Base-by-base conservation (phyloP, 2,797 vertebrate genomes). In the Diceros bicornis region DNA sequence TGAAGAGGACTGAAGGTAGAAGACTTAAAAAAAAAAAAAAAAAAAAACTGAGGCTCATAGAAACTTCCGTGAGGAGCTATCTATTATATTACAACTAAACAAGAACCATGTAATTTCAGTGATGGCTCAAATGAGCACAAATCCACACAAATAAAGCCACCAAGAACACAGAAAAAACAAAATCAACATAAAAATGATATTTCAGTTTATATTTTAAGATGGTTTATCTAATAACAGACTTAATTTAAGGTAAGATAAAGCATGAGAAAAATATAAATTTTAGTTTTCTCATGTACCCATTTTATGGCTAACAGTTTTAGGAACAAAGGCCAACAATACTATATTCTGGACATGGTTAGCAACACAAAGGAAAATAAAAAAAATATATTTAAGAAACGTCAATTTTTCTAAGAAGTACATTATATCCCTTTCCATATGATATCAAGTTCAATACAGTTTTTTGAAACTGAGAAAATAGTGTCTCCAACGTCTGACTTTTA, bases 381-480 rank as follows among this genome's bases (percentile, higher is more conserved):
- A 59, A 29, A 57, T 25, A 37, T 6, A 85, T 71, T 66, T 37
- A 27, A 88, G n/a, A 55, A 95, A 77, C 27, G 27, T 27, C 62
- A 64, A 50, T n/a, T 96, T 96, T 96, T 75, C 69, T 62, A n/a
- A 1, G 17, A 94, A 83, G 41, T 50, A 79, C 37, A 44, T 66
- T 75, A 55, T 50, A 79, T 86, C 6, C 12, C 18, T 89, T 89
- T 72, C 47, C 37, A 78, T 32, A 57, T 23, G 57, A 93, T 85
- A 92, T 72, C 20, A 85, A 79, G 29, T 95, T 90, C 64, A 91
- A 84, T 7, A 88, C 5, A 66, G n/a, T 69, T 93, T 96, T 69
- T 74, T 55, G 71, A 92, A 90, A 50, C 64, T 37, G n/a, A 78
- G 71, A 85, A 82, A 95, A 91, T 21, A 18, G 12, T 59, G 9